Evolutionary conservation across 2,888 invertebrate species (phyloP), one percentile per base, ranked within the genome.

Genomic region (Dryobotodes eremita): DNA sequence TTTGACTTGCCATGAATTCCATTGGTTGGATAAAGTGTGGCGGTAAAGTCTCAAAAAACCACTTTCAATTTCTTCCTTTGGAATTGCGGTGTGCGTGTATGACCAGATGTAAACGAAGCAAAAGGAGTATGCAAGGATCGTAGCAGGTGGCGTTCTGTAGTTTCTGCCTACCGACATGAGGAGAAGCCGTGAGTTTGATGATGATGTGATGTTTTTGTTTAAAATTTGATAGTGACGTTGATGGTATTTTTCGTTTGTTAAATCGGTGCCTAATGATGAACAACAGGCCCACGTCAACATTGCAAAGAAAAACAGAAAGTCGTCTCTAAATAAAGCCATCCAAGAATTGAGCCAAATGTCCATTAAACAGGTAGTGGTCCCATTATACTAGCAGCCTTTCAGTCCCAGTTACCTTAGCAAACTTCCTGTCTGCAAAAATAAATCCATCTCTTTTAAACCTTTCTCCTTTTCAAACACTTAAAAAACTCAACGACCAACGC

Each of bases 351-450:
- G 17, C 20, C 10, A 70, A 71, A 75, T n/a, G 20, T 62, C 50
- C 26, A 72, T 77, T 71, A 70, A 71, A 42, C 72, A 66, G 65
- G 36, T 55, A 61, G 57, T 53, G 69, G 4, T 13, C 26, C 50
- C 61, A 72, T 72, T 69, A 74, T 57, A n/a, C 42, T 13, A 66
- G 62, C 66, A 80, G 36, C 64, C 26, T 66, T 84, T 71, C 62
- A n/a, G 15, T 69, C 48, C 59, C 42, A 13, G 66, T 68, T 74
- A 84, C 77, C 64, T 81, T 61, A 46, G 64, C 62, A 84, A 82
- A 82, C 81, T 80, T 86, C 83, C 84, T 71, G 83, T 82, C 85
- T 86, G 80, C 77, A 80, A 79, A 82, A 85, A 79, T 74, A 71
- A 71, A 79, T 85, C 53, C 73, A 79, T 85, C 79, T 82, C 61